phyloP scores from a whole-genome alignment of 2,888 invertebrate species.

The Pyrrhia umbra region DNA sequence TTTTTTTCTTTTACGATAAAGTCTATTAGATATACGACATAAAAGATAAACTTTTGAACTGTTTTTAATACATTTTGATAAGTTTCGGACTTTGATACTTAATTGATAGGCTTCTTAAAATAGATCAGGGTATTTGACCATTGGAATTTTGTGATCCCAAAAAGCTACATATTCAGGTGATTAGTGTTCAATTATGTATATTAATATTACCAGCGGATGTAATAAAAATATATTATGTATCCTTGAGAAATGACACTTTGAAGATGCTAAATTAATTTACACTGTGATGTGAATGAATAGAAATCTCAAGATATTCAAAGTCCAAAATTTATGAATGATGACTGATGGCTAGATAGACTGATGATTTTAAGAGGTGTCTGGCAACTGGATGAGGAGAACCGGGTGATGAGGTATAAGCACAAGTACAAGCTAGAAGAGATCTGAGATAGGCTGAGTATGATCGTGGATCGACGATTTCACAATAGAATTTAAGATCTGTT shows the following conservation, averaged over 20 bases:
- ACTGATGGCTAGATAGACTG: too few species aligned
- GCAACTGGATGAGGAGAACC: too few species aligned
- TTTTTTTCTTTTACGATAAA: not conserved
- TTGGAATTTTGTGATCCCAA: not conserved
- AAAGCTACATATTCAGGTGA: too few species aligned
- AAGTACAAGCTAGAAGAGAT: too few species aligned
- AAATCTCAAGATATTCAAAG: not conserved
- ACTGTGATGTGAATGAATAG: conserved; percentile 11
- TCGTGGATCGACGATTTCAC: too few species aligned
- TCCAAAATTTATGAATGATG: not conserved
- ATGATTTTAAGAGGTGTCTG: too few species aligned
- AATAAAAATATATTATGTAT: not conserved
- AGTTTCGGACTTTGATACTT: not conserved
- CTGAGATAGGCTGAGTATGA: too few species aligned
- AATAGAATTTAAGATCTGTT: too few species aligned
- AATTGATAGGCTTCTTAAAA: not conserved
- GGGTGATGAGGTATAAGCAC: too few species aligned
- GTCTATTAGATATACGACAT: not conserved
- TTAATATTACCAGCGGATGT: not conserved
- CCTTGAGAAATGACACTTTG: not conserved
- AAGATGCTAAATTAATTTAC: conserved; percentile 17
- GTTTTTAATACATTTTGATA: not conserved
- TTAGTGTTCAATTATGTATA: too few species aligned
- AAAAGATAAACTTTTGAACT: not conserved
- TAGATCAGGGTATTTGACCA: not conserved